Evolutionary conservation across 1,140 invertebrate species (phyloP).

Genomic region (Telenomus remus): DNA sequence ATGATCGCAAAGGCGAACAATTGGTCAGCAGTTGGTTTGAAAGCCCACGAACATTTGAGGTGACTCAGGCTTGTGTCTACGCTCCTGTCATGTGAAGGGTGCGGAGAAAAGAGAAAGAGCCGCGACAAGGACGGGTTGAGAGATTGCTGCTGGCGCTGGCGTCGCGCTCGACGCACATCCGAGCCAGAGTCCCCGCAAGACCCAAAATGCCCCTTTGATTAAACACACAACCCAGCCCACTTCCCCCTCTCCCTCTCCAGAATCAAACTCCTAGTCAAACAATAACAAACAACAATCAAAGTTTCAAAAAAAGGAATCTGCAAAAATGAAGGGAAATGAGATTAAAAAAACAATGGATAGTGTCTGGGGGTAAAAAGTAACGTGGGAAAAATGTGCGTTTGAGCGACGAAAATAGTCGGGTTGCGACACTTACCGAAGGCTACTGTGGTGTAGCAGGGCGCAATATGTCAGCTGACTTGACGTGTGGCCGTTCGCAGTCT

Average conservation of each 20-base stretch:
- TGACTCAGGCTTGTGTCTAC: neutral
- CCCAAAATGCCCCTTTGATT: constrained; percentile 7
- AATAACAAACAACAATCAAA: too few species aligned
- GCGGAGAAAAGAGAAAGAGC: constrained; percentile 40
- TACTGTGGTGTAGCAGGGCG: constrained; percentile 74
- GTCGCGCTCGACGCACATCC: constrained; percentile 44
- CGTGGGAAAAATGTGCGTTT: constrained; percentile 31
- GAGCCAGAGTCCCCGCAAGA: constrained; percentile 31
- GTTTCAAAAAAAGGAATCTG: too few species aligned
- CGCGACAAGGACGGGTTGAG: constrained; percentile 37
- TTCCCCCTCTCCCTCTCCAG: neutral
- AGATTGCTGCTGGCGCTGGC: constrained; percentile 31
- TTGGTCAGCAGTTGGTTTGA: too few species aligned
- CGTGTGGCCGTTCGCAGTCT: constrained; percentile 72
- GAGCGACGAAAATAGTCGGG: constrained; percentile 34
- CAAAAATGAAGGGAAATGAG: too few species aligned
- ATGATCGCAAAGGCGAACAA: too few species aligned
- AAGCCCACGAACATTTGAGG: neutral
- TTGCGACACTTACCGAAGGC: constrained; percentile 73
- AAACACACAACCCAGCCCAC: neutral
- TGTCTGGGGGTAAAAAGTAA: neutral
- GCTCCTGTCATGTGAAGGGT: constrained; percentile 30
- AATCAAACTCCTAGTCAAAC: too few species aligned
- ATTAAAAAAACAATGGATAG: too few species aligned
- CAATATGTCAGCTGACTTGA: constrained; percentile 77